Percentiles rank a stretch among this genome's conserved stretches.
Conservation (phyloP, 2,888 invertebrate genomes). For the Drosophila mayaguana region DNA sequence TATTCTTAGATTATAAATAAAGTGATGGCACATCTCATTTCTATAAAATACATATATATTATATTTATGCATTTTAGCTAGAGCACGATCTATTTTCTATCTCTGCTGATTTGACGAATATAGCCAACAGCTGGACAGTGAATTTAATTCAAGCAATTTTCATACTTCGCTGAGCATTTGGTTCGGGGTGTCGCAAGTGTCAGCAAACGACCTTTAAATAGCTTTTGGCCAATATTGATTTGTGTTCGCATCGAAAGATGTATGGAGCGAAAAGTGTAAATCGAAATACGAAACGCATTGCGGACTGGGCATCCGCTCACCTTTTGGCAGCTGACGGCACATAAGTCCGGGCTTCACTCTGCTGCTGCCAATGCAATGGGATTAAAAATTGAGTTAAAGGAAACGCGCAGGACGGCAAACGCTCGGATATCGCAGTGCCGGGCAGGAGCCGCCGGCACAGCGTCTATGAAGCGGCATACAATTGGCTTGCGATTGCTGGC, state of each 20-base stretch:
- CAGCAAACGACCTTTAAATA: slow-evolving; percentile 53
- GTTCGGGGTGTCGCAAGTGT: slow-evolving; percentile 39
- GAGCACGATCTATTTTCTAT: too few species aligned
- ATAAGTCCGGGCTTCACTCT: slow-evolving; percentile 45
- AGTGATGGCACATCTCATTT: too few species aligned
- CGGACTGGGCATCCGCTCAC: slow-evolving; percentile 52
- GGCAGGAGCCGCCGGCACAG: slow-evolving; percentile 13
- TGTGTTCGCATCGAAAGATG: slow-evolving; percentile 25
- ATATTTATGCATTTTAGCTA: too few species aligned
- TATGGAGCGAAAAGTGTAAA: slow-evolving; percentile 13
- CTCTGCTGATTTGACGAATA: too few species aligned
- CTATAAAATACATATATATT: too few species aligned
- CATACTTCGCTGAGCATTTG: slow-evolving; percentile 24
- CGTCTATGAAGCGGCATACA: slow-evolving; percentile 41
- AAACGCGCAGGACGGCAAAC: slow-evolving; percentile 43
- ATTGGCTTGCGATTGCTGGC: slow-evolving; percentile 66
- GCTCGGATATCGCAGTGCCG: slow-evolving; percentile 45
- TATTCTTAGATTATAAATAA: too few species aligned
- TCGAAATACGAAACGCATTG: slow-evolving; percentile 42
- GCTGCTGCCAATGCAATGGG: slow-evolving; percentile 30
- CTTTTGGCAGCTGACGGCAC: slow-evolving; percentile 51
- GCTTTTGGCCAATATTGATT: slow-evolving; percentile 69
- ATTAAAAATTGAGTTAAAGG: slow-evolving; percentile 65
- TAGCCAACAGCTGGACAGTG: neutral
- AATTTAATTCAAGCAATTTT: slow-evolving; percentile 52